Conservation (phyloP, 2,888 invertebrate genomes). For the Drosophila leonis region DNA sequence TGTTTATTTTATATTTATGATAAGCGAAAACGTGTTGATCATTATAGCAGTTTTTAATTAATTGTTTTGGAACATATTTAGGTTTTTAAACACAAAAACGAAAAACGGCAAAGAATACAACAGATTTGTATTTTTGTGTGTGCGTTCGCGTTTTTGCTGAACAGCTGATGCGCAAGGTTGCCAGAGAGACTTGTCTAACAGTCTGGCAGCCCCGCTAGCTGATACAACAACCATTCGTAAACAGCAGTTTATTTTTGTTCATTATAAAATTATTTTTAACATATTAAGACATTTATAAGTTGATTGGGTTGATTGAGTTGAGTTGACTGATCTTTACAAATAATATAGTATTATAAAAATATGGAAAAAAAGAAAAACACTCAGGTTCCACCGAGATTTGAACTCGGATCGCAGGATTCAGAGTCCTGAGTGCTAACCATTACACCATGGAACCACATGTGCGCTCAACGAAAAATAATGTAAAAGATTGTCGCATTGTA, state of each 20-base stretch:
- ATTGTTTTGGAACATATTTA: slow-evolving; percentile 17
- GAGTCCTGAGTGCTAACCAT: slow-evolving; percentile 87
- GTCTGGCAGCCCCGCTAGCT: slow-evolving; percentile 32
- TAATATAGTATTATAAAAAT: neutral
- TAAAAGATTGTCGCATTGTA: neutral
- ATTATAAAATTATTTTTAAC: neutral
- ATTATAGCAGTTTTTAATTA: neutral
- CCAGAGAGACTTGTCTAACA: slow-evolving; percentile 5
- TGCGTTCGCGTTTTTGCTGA: slow-evolving; percentile 20
- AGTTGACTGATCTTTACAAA: neutral
- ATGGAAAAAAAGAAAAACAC: neutral
- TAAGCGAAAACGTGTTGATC: neutral
- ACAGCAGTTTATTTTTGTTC: no score
- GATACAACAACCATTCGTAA: slow-evolving; percentile 27
- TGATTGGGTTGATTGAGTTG: neutral
- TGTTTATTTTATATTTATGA: neutral
- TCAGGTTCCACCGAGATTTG: slow-evolving; percentile 86
- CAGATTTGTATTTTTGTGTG: slow-evolving; percentile 17
- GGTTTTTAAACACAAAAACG: slow-evolving; percentile 28
- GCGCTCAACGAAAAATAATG: neutral
- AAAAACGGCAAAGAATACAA: slow-evolving; percentile 17
- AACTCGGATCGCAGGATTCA: slow-evolving; percentile 86
- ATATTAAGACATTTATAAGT: neutral
- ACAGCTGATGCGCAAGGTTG: slow-evolving; percentile 41
- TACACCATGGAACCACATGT: slow-evolving; percentile 86